phyloP scores from a whole-genome alignment of 2,888 invertebrate species.

The Nasonovia ribisnigri region DNA sequence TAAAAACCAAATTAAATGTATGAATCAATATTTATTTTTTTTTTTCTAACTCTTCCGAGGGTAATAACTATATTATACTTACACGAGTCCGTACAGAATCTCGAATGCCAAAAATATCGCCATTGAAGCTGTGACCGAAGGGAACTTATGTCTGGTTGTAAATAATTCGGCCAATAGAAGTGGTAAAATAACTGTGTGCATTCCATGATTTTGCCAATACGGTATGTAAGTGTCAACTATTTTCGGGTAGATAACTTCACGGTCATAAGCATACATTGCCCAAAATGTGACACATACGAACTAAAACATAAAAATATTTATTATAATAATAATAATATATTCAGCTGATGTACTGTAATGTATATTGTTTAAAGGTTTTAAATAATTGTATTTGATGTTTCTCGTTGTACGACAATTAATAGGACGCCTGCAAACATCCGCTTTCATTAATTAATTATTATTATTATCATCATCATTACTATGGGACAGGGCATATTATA shows the following conservation, averaged over 20 bases:
- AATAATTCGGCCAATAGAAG: conserved; percentile 71
- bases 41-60: neutral
- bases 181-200: conserved; percentile 73
- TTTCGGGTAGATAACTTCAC: conserved; percentile 74
- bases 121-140: conserved; percentile 60
- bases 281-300: conserved; percentile 74
- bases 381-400: neutral
- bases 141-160: conserved; percentile 68
- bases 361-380: too few species aligned
- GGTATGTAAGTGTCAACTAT: conserved; percentile 74
- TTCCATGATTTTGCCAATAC: conserved; percentile 75
- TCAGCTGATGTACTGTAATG: neutral
- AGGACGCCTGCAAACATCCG: neutral
- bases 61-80: conserved; percentile 55
- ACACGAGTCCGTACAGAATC: conserved; percentile 66
- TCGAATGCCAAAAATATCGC: conserved; percentile 64
- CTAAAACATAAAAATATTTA: conserved; percentile 70
- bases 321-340: neutral
- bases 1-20: conserved; percentile 67
- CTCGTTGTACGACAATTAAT: neutral
- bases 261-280: conserved; percentile 73
- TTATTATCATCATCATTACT: neutral
- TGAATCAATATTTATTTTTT: neutral
- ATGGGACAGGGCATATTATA: neutral
- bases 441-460: neutral